phyloP scores from a whole-genome alignment of 2,797 vertebrate genomes.

The Crenichthys baileyi region DNA sequence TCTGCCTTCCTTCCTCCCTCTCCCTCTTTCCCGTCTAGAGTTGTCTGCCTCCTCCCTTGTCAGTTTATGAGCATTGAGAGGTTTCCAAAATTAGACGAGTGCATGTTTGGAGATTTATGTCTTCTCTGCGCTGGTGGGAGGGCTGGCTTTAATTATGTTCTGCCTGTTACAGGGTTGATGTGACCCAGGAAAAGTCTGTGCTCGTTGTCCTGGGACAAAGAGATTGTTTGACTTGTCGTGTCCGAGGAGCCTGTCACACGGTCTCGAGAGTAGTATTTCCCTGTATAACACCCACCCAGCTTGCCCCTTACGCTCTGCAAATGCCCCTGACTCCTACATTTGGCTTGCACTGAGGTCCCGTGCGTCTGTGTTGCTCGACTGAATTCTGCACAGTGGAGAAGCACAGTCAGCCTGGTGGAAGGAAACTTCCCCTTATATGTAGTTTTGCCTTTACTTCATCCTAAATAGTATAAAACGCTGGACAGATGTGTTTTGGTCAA shows the following conservation, averaged over 20 bases:
- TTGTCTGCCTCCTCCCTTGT: constrained; percentile 34
- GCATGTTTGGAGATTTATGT: constrained; percentile 71
- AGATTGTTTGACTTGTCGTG: constrained; percentile 69
- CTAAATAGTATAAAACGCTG: constrained; percentile 46
- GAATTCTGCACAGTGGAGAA: constrained; percentile 2
- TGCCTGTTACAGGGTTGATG: constrained; percentile 72
- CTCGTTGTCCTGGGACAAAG: constrained; percentile 65
- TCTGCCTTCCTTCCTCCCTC: constrained; percentile 14
- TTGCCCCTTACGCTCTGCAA: constrained; percentile 17
- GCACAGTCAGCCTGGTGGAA: constrained; percentile 39
- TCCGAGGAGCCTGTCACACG: constrained; percentile 57
- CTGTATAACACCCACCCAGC: constrained; percentile 32
- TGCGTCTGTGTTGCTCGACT: constrained; percentile 42
- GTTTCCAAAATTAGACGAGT: constrained; percentile 52
- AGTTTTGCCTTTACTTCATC: constrained; percentile 34
- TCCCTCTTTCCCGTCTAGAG: constrained; percentile 21
- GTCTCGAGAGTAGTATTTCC: constrained; percentile 40
- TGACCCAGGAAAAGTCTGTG: constrained; percentile 76
- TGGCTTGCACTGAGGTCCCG: constrained; percentile 44
- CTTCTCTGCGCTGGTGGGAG: constrained; percentile 62
- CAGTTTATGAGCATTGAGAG: constrained; percentile 47
- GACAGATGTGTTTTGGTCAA: constrained; percentile 12
- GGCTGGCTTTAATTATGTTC: constrained; percentile 73
- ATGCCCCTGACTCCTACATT: constrained; percentile 41
- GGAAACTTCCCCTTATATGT: constrained; percentile 59